Conservation (phyloP, 2,797 vertebrate genomes). For the Garrulus glandarius region DNA sequence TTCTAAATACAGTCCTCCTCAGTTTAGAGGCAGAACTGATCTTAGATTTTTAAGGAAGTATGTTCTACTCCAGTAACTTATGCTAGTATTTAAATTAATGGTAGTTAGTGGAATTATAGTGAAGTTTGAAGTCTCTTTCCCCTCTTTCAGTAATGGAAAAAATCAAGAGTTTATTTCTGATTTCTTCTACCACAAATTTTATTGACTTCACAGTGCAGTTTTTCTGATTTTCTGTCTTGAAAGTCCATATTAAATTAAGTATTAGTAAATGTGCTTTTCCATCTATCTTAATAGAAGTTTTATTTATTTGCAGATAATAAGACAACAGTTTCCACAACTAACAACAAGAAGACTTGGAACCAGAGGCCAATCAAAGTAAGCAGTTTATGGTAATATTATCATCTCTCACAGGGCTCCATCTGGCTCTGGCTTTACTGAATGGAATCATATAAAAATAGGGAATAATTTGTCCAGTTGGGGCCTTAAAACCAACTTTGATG, state of each 20-base stretch:
- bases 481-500: neutral
- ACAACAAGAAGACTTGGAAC: conserved; percentile 96
- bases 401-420: neutral
- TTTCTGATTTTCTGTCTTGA: neutral
- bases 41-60: neutral
- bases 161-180: neutral
- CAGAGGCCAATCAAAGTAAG: conserved; percentile 98
- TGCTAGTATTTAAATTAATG: neutral
- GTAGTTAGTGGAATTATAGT: neutral
- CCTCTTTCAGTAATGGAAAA: neutral
- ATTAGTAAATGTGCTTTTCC: neutral
- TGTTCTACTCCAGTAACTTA: neutral
- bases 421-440: neutral
- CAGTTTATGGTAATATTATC: neutral
- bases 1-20: neutral
- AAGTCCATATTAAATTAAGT: neutral
- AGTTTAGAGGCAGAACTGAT: neutral
- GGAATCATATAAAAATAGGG: neutral
- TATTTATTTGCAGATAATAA: conserved; percentile 90
- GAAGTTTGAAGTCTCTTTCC: neutral
- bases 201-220: neutral
- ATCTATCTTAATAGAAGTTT: neutral
- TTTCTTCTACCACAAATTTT: neutral
- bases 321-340: conserved; percentile 96
- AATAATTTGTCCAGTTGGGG: neutral